These are phyloP conservation scores for Pseudococcus jackbeardsleyi DNA, from an alignment of 2,888 invertebrate genomes.

Conservation along the genomic window DNA sequence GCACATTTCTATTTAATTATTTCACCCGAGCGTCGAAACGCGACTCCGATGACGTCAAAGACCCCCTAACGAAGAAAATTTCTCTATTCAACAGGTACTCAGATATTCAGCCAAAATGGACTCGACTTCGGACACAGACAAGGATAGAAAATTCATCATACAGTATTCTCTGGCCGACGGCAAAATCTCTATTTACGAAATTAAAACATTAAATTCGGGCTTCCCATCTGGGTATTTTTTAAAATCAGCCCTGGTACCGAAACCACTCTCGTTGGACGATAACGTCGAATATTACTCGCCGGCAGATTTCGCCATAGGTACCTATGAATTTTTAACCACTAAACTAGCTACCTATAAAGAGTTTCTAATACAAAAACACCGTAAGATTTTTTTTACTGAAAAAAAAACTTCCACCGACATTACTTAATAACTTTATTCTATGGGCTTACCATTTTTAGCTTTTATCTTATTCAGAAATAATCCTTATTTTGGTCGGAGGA, in stretches of 20 bases:
- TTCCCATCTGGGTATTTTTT: slow-evolving; percentile 83
- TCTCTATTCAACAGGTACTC: slow-evolving; percentile 72
- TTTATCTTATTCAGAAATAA: slow-evolving; percentile 27
- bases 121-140: slow-evolving; percentile 83
- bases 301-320: slow-evolving; percentile 81
- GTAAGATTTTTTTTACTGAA: background rate
- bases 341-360: background rate
- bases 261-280: slow-evolving; percentile 79
- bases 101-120: slow-evolving; percentile 84
- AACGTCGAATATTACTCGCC: slow-evolving; percentile 82
- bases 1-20: background rate
- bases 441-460: slow-evolving; percentile 1
- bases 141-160: slow-evolving; percentile 81
- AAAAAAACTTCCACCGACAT: background rate
- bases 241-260: slow-evolving; percentile 76
- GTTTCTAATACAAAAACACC: background rate
- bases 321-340: slow-evolving; percentile 10
- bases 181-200: slow-evolving; percentile 81
- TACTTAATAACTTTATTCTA: slow-evolving; percentile 21
- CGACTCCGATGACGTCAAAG: background rate
- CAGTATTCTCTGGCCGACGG: slow-evolving; percentile 84
- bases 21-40: background rate
- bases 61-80: background rate
- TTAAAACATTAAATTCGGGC: slow-evolving; percentile 81
- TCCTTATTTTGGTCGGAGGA: background rate